Conservation (phyloP, 92 coral and sea anemone species). For the Heliopora coerulea region DNA sequence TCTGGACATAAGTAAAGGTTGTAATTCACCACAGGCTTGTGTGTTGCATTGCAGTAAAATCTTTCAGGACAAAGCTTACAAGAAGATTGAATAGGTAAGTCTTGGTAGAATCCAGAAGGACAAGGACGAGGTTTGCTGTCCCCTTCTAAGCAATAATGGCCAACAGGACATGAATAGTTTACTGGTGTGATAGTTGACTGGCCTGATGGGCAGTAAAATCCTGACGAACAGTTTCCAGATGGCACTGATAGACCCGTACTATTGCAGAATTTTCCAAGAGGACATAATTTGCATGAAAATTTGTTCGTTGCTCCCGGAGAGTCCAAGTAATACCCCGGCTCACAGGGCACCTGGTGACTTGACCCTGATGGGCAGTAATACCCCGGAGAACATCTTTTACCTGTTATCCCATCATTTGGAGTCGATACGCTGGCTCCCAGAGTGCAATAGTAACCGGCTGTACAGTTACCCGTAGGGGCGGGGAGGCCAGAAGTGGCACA, state of each 20-base stretch:
- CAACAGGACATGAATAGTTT: constrained; percentile 70
- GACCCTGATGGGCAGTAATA: constrained; percentile 80
- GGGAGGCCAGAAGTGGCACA: constrained; percentile 73
- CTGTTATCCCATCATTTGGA: constrained; percentile 76
- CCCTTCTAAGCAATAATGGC: constrained; percentile 72
- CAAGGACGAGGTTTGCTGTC: constrained; percentile 68
- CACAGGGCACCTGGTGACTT: constrained; percentile 67
- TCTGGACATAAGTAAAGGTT: constrained; percentile 65
- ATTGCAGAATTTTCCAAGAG: constrained; percentile 80
- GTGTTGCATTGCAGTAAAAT: constrained; percentile 91
- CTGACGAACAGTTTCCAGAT: constrained; percentile 78
- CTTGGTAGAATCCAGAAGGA: constrained; percentile 83
- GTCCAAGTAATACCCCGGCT: constrained; percentile 79
- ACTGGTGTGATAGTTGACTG: constrained; percentile 75
- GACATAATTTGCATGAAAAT: constrained; percentile 71
- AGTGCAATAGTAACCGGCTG: constrained; percentile 86
- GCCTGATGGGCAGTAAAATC: constrained; percentile 91
- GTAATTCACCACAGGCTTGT: constrained; percentile 72
- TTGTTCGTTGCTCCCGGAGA: constrained; percentile 67
- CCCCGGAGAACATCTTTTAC: constrained; percentile 77
- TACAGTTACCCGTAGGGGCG: constrained; percentile 77
- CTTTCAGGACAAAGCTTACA: constrained; percentile 80
- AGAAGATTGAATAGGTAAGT: constrained; percentile 55
- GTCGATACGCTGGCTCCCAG: constrained; percentile 63
- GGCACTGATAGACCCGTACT: constrained; percentile 77